Percentiles rank a stretch among this genome's conserved stretches.
Conservation (phyloP, 2,797 vertebrate genomes). For the Sebastolobus alascanus region DNA sequence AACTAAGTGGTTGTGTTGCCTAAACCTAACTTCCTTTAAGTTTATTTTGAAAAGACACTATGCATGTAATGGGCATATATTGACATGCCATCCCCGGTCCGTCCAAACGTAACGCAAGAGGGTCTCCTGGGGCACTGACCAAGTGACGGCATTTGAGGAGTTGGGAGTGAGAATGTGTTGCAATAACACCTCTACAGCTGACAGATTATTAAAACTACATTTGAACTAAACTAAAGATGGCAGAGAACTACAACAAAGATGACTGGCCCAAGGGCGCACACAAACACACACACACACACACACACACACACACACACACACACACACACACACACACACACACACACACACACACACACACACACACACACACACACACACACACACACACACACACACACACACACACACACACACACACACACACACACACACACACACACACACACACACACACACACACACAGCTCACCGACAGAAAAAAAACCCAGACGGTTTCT, state of each 20-base stretch:
- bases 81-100: too few species aligned
- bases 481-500: background rate
- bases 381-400: background rate
- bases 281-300: constrained; percentile 3
- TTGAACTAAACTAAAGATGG: background rate
- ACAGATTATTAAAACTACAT: constrained; percentile 4
- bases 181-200: background rate
- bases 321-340: background rate
- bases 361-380: too few species aligned
- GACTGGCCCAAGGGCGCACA: constrained; percentile 1
- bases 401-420: background rate
- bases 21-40: too few species aligned
- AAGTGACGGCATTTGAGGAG: too few species aligned
- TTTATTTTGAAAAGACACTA: too few species aligned
- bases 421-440: too few species aligned
- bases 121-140: too few species aligned
- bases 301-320: background rate
- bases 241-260: background rate
- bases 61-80: too few species aligned
- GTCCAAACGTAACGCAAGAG: too few species aligned
- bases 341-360: too few species aligned
- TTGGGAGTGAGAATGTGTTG: too few species aligned
- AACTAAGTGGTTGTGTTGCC: too few species aligned
- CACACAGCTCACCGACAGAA: background rate
- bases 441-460: background rate